Evolutionary conservation across 2,797 vertebrate species (phyloP).

Genomic region (Cyprinella venusta): DNA sequence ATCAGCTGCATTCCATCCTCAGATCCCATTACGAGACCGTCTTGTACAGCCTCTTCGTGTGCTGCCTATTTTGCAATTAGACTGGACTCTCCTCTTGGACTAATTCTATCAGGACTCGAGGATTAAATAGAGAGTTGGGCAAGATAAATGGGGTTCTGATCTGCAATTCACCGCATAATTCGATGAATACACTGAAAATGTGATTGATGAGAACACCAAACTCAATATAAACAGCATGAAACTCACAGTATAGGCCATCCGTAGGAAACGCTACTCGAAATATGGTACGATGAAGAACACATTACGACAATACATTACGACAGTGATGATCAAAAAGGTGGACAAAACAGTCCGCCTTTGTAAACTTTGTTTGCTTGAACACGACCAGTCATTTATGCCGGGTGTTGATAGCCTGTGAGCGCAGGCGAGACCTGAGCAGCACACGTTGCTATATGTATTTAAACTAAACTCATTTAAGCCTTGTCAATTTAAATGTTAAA

Average conservation of each 20-base stretch:
- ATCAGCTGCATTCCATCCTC: constrained; percentile 52
- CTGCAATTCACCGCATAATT: constrained; percentile 40
- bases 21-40: constrained; percentile 56
- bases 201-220: neutral
- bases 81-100: constrained; percentile 24
- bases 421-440: no score
- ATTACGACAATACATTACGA: no score
- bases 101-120: constrained; percentile 56
- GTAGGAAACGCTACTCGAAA: neutral
- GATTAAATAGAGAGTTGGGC: constrained; percentile 48
- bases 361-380: no score
- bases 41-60: constrained; percentile 32
- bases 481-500: no score
- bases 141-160: constrained; percentile 53
- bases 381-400: no score
- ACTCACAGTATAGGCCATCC: neutral
- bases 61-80: constrained; percentile 49
- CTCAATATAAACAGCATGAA: neutral
- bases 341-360: no score
- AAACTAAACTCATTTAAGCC: no score
- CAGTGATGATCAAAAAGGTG: no score
- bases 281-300: neutral
- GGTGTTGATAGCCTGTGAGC: no score
- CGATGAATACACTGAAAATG: constrained; percentile 20
- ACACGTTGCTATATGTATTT: no score